phyloP scores from a whole-genome alignment of 2,888 invertebrate species.

The Hipparchia semele region DNA sequence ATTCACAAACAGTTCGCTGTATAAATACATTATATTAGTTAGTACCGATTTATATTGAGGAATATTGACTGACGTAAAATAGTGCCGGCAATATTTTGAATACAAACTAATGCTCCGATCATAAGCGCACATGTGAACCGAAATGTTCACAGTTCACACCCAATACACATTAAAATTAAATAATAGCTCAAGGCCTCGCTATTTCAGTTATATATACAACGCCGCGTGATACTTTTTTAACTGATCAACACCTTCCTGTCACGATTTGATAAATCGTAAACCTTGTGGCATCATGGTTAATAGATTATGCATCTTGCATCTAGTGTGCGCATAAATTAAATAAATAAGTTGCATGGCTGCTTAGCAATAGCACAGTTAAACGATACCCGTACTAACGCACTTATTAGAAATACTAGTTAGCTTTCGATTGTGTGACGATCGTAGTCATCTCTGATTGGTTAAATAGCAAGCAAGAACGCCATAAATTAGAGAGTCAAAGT shows the following conservation, averaged over 20 bases:
- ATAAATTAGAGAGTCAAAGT: too few species aligned
- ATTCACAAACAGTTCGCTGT: neutral
- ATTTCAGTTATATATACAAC: conserved; percentile 64
- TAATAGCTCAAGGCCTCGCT: conserved; percentile 75
- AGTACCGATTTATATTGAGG: neutral
- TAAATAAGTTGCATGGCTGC: too few species aligned
- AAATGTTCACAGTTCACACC: conserved; percentile 45
- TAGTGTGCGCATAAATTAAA: neutral
- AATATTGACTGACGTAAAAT: conserved; percentile 12
- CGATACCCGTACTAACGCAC: too few species aligned
- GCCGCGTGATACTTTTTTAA: conserved; percentile 37
- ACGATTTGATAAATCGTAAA: conserved; percentile 24
- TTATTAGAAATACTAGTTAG: too few species aligned
- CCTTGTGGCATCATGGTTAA: conserved; percentile 11
- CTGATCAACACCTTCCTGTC: conserved; percentile 40
- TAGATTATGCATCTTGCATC: conserved; percentile 24
- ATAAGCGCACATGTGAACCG: conserved; percentile 31
- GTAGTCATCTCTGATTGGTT: too few species aligned
- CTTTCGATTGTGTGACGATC: too few species aligned
- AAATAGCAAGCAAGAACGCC: too few species aligned
- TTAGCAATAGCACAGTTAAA: too few species aligned
- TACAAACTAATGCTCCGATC: conserved; percentile 28
- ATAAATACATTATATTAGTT: neutral
- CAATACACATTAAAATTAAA: conserved; percentile 74
- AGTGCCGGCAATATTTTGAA: conserved; percentile 26